Evolutionary conservation across 2,113 vertebrate species (phyloP), one percentile per base, ranked within the genome.

Genomic region (Corythoichthys haematopterus): DNA sequence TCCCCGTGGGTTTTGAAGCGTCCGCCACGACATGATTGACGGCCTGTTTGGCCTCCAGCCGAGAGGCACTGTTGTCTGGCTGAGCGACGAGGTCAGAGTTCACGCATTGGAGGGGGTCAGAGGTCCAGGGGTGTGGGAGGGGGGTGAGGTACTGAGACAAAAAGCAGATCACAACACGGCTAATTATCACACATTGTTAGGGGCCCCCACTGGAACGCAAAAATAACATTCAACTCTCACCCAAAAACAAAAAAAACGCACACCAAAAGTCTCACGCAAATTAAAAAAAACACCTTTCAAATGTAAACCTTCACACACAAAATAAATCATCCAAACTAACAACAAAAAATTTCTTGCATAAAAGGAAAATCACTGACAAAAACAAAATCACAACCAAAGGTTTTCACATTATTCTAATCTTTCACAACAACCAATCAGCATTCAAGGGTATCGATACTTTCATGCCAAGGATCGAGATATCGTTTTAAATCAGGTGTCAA

Each of bases 31-130:
- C 20, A 15, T 86, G 87, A 88, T 57, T 85, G 85, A 84, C 69
- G 65, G 75, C 64, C 62, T 70, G 72, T 76, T 78, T 68, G 88
- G 75, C 47, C 65, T 69, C 89, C 82, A 83, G 82, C 78, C 0
- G 87, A 68, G 88, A 66, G 63, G 62, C 57, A 72, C 83, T 83
- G 85, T 85, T 75, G 64, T 79, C 68, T 66, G 82, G 69, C 66
- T 66, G 65, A 63, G 60, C 72, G 68, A 68, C 45, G 67, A 73
- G 89, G 88, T 84, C 87, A 86, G 73, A 82, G 89, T 80, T 90
- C 87, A 76, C 64, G 11, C 72, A 65, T 72, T 76, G 66, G 58
- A 68, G 79, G 69, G 68, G 46, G 16, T 51, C 14, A 51, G 50
- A n/a, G 50, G 50, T 20, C 16, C 14, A 51, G 50, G 16, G 50